Base-by-base conservation (phyloP, 2,888 invertebrate genomes). In the Apamea monoglypha region DNA sequence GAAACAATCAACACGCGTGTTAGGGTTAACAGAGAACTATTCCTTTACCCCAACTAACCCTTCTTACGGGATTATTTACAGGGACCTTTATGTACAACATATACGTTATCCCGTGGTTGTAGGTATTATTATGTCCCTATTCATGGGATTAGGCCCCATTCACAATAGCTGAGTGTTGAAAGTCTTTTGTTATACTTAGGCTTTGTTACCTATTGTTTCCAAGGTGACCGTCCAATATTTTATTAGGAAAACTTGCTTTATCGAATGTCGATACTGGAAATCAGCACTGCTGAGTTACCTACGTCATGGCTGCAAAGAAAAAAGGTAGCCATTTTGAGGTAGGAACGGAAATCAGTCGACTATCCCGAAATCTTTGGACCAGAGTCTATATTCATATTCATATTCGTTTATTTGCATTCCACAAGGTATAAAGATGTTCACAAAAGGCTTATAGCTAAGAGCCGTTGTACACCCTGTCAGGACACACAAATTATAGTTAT, bases 11-110 rank as follows among this genome's bases (percentile, higher is more conserved):
- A 50, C 53, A 70, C 16, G 44, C 66, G 56, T 59, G 63, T 78
- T 56, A 21, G 53, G 67, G 21, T 63, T 72, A 80, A 74, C 63
- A 63, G 64, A 79, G 29, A 69, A 66, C 85, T 76, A 80, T 80
- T 50, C 80, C 69, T 70, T 70, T 61, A 21, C 67, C 47, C 53
- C n/a, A n/a, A n/a, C n/a, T n/a, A 81, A 85, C 87, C 88, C 88
- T 81, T 88, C 74, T 78, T 88, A 80, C 59, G 40, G 88, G 80
- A 80, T 88, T 86, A 86, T 86, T 85, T 86, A 88, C 82, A 74
- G 71, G 47, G 80, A 12, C 75, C 79, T 82, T 77, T 82, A 74
- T 69, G 61, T 67, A 63, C 78, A 64, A 72, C 67, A 75, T 83
- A 78, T 86, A 82, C 73, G 69, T 74, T 84, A 78, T 83, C 63